Base-by-base conservation (phyloP, 1,140 invertebrate genomes). In the Drosophila subobscura region DNA sequence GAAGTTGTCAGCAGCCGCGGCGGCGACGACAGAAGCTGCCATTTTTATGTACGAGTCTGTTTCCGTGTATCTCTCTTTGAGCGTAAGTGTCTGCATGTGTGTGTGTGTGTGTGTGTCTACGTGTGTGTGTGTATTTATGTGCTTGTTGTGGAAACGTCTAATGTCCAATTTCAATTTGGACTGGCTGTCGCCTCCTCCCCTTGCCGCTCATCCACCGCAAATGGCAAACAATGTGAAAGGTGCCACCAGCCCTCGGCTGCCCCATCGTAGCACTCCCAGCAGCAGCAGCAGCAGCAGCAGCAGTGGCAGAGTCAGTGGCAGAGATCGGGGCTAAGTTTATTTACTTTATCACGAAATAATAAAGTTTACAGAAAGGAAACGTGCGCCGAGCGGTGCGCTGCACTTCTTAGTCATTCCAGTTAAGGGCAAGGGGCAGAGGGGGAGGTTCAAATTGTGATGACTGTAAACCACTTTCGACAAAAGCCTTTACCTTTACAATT, bases 341-440 rank as follows among this genome's bases (percentile, higher is more conserved):
- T 85, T 85, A 85, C 81, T 85, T 85, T 86, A 85, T 77, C 81
- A 85, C 81, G 81, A 86, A 85, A 85, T 85, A 85, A 86, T 86
- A 86, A 85, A 85, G 77, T 85, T 85, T 85, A 86, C 83, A 80
- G 68, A 86, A 86, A 74, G 81, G 70, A 85, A 81, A 85, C 81
- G 81, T 86, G 81, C 68, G 71, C 75, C 72, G 55, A 59, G 71
- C 75, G 57, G 51, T 59, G 44, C 59, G 74, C 57, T 77, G 79
- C 79, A 83, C 79, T 78, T 80, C 56, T 65, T 76, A 45, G 58
- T 49, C 46, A 42, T 3, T n/a, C 6, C 25, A 52, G 45, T 46
- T 61, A 49, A 44, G 44, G n/a, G n/a, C n/a, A n/a, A 1, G 33
- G 29, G 3, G 29, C 6, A 8, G n/a, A n/a, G n/a, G n/a, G n/a